Conservation (phyloP, 2,888 invertebrate species). For the Patella depressa region DNA sequence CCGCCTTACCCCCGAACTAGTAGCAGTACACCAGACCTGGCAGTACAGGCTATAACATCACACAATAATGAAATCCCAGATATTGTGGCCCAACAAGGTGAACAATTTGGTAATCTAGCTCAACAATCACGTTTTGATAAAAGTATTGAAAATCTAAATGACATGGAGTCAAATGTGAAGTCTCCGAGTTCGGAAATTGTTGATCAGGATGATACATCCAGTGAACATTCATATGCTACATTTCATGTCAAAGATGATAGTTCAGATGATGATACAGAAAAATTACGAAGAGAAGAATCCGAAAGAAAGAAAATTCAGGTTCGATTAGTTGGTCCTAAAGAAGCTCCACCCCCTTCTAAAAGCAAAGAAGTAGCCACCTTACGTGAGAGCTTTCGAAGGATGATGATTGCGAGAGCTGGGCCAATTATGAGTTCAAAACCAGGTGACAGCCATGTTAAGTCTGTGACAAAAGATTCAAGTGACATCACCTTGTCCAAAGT, state of each 20-base stretch:
- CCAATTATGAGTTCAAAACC: slow-evolving; percentile 27
- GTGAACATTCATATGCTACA: slow-evolving; percentile 61
- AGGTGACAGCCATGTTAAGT: not conserved
- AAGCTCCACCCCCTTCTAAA: slow-evolving; percentile 61
- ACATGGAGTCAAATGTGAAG: slow-evolving; percentile 41
- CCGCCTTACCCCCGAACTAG: slow-evolving; percentile 84
- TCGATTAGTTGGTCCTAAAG: slow-evolving; percentile 57
- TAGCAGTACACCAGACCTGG: slow-evolving; percentile 87
- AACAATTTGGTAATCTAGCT: slow-evolving; percentile 29
- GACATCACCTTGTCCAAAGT: not conserved
- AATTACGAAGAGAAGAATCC: slow-evolving; percentile 43
- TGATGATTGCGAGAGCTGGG: slow-evolving; percentile 60
- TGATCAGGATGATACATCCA: slow-evolving; percentile 57
- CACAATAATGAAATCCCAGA: slow-evolving; percentile 61
- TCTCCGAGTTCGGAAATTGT: slow-evolving; percentile 29
- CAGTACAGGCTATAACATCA: slow-evolving; percentile 68
- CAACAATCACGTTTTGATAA: slow-evolving; percentile 50
- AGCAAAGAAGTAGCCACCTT: slow-evolving; percentile 61
- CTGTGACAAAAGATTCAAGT: not conserved
- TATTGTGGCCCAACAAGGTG: slow-evolving; percentile 75
- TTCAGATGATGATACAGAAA: slow-evolving; percentile 46
- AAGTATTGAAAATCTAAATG: slow-evolving; percentile 56
- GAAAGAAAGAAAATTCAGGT: slow-evolving; percentile 57
- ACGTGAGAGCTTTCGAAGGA: slow-evolving; percentile 60
- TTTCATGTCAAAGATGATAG: slow-evolving; percentile 61